Conservation (phyloP, 2,888 invertebrate species). For the Monochamus alternatus region DNA sequence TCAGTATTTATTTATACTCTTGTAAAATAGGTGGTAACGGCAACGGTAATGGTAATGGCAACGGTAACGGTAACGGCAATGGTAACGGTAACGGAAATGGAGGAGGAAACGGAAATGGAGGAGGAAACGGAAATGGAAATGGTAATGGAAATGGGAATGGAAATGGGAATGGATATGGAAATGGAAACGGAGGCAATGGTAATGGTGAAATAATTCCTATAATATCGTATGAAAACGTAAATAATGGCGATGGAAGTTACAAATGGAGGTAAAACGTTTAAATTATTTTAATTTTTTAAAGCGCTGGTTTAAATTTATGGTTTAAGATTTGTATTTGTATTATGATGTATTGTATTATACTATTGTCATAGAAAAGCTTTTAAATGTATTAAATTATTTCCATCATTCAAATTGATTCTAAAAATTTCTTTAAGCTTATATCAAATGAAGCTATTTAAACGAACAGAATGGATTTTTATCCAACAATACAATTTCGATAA, state of each 20-base stretch:
- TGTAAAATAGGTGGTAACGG: slow-evolving; percentile 26
- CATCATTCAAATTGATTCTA: too few relatives aligned
- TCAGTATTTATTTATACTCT: neutral
- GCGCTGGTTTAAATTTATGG: neutral
- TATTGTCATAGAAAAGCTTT: too few relatives aligned
- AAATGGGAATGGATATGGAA: slow-evolving; percentile 60
- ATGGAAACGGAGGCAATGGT: slow-evolving; percentile 59
- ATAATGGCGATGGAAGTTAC: slow-evolving; percentile 76
- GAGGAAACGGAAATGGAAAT: slow-evolving; percentile 15
- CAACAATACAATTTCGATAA: too few relatives aligned
- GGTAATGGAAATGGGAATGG: slow-evolving; percentile 49
- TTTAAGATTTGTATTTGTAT: neutral
- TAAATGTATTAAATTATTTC: too few relatives aligned
- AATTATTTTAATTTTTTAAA: slow-evolving; percentile 7
- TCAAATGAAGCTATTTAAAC: too few relatives aligned
- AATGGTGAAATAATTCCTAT: slow-evolving; percentile 71
- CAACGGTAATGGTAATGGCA: slow-evolving; percentile 35
- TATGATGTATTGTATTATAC: too few relatives aligned
- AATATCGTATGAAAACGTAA: slow-evolving; percentile 74
- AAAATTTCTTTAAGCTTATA: too few relatives aligned
- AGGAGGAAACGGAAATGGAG: too few relatives aligned
- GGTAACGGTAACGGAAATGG: slow-evolving; percentile 32
- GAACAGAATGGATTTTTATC: too few relatives aligned
- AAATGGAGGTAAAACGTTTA: slow-evolving; percentile 69
- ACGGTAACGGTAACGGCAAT: slow-evolving; percentile 30